Evolutionary conservation across 2,113 vertebrate genomes (phyloP).

Genomic region (Bubo bubo): DNA sequence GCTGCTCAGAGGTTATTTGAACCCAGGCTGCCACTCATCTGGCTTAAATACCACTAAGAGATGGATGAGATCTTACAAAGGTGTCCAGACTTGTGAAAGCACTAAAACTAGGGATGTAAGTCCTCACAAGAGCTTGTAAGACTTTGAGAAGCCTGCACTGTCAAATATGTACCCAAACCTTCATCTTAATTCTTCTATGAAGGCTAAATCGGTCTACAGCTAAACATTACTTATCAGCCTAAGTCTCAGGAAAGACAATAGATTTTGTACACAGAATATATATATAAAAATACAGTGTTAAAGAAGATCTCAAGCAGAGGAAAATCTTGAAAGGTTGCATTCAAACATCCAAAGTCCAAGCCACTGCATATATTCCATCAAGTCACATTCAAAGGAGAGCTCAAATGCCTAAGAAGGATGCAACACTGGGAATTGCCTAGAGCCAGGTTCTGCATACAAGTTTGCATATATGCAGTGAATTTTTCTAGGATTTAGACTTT

Average conservation of each 20-base stretch:
- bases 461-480: not conserved
- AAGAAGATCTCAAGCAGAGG: not conserved
- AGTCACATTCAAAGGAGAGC: not conserved
- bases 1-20: not conserved
- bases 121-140: not conserved
- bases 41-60: not conserved
- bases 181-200: not conserved
- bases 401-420: not conserved
- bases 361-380: not conserved
- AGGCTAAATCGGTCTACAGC: not conserved
- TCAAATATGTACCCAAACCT: not conserved
- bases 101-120: not conserved
- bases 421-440: not conserved
- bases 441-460: not conserved
- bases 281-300: not conserved
- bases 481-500: not conserved
- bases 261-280: not conserved
- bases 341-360: not conserved
- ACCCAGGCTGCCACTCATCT: not conserved
- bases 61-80: not conserved
- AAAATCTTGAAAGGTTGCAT: not conserved
- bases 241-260: not conserved
- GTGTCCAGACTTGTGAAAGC: not conserved
- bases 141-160: not conserved
- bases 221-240: not conserved